Conservation (phyloP, 2,113 vertebrate genomes). For the Nerophis ophidion region DNA sequence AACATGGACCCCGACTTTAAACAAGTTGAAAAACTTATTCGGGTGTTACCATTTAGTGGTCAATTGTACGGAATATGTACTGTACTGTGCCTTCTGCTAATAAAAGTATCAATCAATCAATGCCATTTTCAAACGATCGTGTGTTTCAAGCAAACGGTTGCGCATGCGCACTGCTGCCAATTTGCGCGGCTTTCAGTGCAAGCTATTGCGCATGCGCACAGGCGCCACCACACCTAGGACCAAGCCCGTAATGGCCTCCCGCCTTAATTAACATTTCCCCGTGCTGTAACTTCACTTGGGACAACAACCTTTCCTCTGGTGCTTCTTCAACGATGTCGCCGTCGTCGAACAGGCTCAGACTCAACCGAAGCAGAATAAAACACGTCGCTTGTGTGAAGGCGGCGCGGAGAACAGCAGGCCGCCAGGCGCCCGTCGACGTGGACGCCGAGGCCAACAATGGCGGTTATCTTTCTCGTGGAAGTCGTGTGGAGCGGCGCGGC, state of each 20-base stretch:
- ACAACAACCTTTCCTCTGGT: too few relatives aligned
- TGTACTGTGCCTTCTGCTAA: too few relatives aligned
- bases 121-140: too few relatives aligned
- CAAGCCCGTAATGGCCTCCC: not conserved
- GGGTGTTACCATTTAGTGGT: too few relatives aligned
- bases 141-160: too few relatives aligned
- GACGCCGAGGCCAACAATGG: too few relatives aligned
- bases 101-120: too few relatives aligned
- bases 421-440: not conserved
- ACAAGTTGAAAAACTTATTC: too few relatives aligned
- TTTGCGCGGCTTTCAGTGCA: not conserved
- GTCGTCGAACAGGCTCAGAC: slow-evolving; percentile 25
- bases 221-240: not conserved
- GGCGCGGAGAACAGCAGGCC: slow-evolving; percentile 17
- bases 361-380: slow-evolving; percentile 28
- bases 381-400: not conserved
- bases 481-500: not conserved
- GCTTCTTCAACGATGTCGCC: slow-evolving; percentile 7
- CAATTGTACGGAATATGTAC: too few relatives aligned
- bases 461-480: not conserved
- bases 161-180: too few relatives aligned
- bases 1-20: too few relatives aligned
- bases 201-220: not conserved
- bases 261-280: not conserved
- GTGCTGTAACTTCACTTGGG: not conserved